phyloP scores from a whole-genome alignment of 2,888 invertebrate genomes.

The Heliconius ethilla region DNA sequence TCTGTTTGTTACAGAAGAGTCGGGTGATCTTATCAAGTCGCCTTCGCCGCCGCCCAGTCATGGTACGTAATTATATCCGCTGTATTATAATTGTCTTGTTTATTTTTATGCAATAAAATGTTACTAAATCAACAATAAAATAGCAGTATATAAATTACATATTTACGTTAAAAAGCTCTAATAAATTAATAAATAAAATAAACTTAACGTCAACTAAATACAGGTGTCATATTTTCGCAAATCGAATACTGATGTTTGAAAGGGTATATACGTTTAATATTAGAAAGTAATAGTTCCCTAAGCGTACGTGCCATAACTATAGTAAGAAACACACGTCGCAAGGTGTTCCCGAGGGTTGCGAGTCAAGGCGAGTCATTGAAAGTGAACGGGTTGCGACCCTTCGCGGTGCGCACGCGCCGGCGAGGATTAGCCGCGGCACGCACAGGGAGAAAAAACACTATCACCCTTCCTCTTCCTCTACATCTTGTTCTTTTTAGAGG shows the following conservation, averaged over 20 bases:
- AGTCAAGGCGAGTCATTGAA: constrained; percentile 27
- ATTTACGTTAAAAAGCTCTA: not conserved
- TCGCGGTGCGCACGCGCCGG: constrained; percentile 40
- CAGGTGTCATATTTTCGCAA: not conserved
- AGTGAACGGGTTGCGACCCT: constrained; percentile 40
- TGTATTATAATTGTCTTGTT: not conserved
- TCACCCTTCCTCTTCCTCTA: constrained; percentile 41
- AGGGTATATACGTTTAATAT: no score
- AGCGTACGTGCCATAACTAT: no score
- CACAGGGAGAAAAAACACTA: constrained; percentile 33
- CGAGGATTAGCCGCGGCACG: constrained; percentile 32
- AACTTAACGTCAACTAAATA: not conserved
- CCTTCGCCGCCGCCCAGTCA: constrained; percentile 89
- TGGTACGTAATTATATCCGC: constrained; percentile 78
- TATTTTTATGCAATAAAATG: not conserved
- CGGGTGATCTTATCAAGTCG: constrained; percentile 87
- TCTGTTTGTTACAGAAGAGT: constrained; percentile 74
- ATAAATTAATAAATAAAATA: not conserved
- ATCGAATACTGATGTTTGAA: no score
- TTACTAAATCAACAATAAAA: not conserved
- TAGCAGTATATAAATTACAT: not conserved
- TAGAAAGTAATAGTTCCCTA: no score
- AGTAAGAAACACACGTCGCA: constrained; percentile 17
- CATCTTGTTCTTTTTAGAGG: constrained; percentile 14
- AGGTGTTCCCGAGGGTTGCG: constrained; percentile 29